phyloP scores from a whole-genome alignment of 2,113 vertebrate species.

The Tetrax tetrax region DNA sequence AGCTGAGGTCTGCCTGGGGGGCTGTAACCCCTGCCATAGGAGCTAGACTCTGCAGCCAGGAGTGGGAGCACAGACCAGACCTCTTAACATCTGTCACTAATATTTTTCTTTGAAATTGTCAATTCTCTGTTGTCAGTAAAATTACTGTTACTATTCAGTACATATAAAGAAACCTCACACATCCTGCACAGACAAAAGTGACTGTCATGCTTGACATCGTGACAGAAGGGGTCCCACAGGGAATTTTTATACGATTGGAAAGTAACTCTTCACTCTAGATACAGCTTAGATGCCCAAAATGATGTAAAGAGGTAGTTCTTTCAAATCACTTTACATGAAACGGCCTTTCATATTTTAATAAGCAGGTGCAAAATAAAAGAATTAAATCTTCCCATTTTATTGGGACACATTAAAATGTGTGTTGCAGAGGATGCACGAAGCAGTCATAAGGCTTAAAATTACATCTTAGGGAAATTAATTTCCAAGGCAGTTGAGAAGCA shows the following conservation, averaged over 20 bases:
- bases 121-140: conserved; percentile 16
- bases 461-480: not conserved
- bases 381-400: not conserved
- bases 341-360: conserved; percentile 54
- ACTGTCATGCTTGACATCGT: not conserved
- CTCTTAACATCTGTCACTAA: not conserved
- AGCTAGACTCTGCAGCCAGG: not conserved
- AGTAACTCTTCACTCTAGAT: not conserved
- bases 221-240: not conserved
- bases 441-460: not conserved
- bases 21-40: not conserved
- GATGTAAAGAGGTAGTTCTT: not conserved
- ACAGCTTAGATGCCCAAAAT: not conserved
- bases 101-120: conserved; percentile 1
- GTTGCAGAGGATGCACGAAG: not conserved
- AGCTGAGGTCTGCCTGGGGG: not conserved
- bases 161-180: not conserved
- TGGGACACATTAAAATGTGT: not conserved
- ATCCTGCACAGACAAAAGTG: not conserved
- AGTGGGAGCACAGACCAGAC: not conserved
- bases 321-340: not conserved
- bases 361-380: conserved; percentile 47
- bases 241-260: not conserved
- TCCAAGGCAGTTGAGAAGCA: not conserved
- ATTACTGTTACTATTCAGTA: not conserved